Base-by-base conservation (phyloP, 1,140 invertebrate genomes). In the Leucophenga varia region DNA sequence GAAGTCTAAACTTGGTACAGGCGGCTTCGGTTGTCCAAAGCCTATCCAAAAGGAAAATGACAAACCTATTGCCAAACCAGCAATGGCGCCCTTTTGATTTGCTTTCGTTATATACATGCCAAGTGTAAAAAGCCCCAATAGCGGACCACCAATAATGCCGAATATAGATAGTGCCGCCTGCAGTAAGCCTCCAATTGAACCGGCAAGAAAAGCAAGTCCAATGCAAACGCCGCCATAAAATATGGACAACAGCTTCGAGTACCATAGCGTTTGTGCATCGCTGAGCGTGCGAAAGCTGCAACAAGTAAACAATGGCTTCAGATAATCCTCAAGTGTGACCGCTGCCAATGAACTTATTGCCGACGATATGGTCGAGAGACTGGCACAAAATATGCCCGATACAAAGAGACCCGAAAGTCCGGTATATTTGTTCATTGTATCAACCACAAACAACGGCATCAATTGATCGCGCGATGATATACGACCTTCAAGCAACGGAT, bases 301-400 rank as follows among this genome's bases (percentile, higher is more conserved):
- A 43, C 43, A 49, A 36, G 35, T 48, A 34, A 77, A 61, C 16
- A 80, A 20, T 0, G 78, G 78, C 64, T 85, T 85, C 2, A 89
- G 71, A 61, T 90, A 91, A 76, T 93, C 91, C 74, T 93, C 88
- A 54, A 91, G 76, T 1, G 88, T 90, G 4, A 93, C 88, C 9
- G 90, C 90, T 2, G 91, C 83, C 47, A 94, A 73, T 6, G 90
- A 90, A 72, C 91, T 93, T 12, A 92, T 70, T 12, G 86, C 83
- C 13, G 90, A 90, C 2, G 89, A 92, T 19, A 93, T 83, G 1
- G 90, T 90, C 45, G 89, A 91, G 12, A 94, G 77, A n/a, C 88
- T 84, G 20, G 88, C 91, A 60, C 86, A 89, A 55, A 93, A 91
- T 31, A 94, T 86, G 36, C 90, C 83, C 49, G 89, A 86, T 2